Base-by-base conservation (phyloP, 2,113 vertebrate species). In the Balaenoptera acutorostrata region DNA sequence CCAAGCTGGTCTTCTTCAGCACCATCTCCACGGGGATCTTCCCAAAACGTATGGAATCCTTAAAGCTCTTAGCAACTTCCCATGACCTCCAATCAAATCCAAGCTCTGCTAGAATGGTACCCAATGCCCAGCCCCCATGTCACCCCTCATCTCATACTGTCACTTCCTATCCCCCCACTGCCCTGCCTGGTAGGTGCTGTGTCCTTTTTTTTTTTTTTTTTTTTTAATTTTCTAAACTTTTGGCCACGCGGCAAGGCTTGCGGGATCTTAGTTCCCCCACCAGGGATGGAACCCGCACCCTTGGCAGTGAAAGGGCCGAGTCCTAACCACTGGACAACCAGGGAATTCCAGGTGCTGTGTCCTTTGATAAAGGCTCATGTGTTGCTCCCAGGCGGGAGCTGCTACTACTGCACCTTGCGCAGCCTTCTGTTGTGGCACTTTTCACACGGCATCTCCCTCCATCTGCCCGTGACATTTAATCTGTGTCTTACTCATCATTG, bases 141-240 rank as follows among this genome's bases (percentile, higher is more conserved):
- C 46, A 6, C 36, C 12, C 25, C 23, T 2, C 7, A 6, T n/a
- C 49, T 63, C 4, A 3, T 14, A 1, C 27, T 12, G 4, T 82
- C 0, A 2, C 17, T 69, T 41, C 57, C 17, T 83, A 0, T 9
- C 57, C 20, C 15, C 7, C 23, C 1, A 6, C 5, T 8, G 3
- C 36, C 63, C 9, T 14, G 29, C 57, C 18, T 1, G 82, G 46
- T 55, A 31, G n/a, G 41, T 33, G 61, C 49, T 25, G 6, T 21
- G 6, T 10, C 46, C 17, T 75, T 46, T 75, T 49, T 17, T 46
- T 31, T 3, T 36, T 36, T 36, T 59, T 25, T 27, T 10, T 57
- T 57, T 57, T 57, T 57, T 0, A 20, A 61, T 9, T 61, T 61
- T 59, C 21, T 61, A 61, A 25, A 27, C 8, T 25, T 61, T 75